Percentiles rank a stretch among this genome's conserved stretches.
phyloP scores from a whole-genome alignment of 2,797 vertebrate genomes.

The Triplophysa yarkandensis region DNA sequence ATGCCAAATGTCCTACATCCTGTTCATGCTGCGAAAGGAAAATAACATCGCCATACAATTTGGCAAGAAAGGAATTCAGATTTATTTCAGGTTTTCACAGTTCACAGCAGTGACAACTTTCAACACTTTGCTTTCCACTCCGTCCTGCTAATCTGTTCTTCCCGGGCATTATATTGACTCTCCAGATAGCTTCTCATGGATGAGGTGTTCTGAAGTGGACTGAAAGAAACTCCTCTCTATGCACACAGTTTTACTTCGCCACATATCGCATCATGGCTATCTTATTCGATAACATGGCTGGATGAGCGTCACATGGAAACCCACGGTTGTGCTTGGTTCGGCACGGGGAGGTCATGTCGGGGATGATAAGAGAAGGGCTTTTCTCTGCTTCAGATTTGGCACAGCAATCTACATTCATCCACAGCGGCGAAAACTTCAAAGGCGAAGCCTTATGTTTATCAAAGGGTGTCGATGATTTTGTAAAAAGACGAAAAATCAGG shows the following conservation, averaged over 20 bases:
- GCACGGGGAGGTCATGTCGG: slow-evolving; percentile 29
- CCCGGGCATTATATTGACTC: slow-evolving; percentile 8
- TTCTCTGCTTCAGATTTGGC: slow-evolving; percentile 38
- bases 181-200: slow-evolving; percentile 28
- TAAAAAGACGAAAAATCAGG: slow-evolving; percentile 23
- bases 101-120: slow-evolving; percentile 19
- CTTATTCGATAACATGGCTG: slow-evolving; percentile 41
- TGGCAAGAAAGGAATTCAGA: slow-evolving; percentile 10
- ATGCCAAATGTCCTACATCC: slow-evolving; percentile 13
- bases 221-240: slow-evolving; percentile 11
- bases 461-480: slow-evolving; percentile 22
- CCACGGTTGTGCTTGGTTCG: slow-evolving; percentile 36
- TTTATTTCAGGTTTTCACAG: slow-evolving; percentile 18
- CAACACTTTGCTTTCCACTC: slow-evolving; percentile 12
- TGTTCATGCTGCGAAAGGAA: slow-evolving; percentile 7
- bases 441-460: slow-evolving; percentile 25
- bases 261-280: slow-evolving; percentile 28
- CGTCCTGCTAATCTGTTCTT: slow-evolving; percentile 9
- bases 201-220: slow-evolving; percentile 17
- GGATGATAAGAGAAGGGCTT: slow-evolving; percentile 35
- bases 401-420: slow-evolving; percentile 23
- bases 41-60: slow-evolving; percentile 23
- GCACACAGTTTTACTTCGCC: slow-evolving; percentile 24
- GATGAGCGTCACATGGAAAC: slow-evolving; percentile 36
- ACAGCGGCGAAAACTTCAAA: slow-evolving; percentile 29